Base-by-base conservation (phyloP, 2,888 invertebrate genomes). In the Sinelater perroti region DNA sequence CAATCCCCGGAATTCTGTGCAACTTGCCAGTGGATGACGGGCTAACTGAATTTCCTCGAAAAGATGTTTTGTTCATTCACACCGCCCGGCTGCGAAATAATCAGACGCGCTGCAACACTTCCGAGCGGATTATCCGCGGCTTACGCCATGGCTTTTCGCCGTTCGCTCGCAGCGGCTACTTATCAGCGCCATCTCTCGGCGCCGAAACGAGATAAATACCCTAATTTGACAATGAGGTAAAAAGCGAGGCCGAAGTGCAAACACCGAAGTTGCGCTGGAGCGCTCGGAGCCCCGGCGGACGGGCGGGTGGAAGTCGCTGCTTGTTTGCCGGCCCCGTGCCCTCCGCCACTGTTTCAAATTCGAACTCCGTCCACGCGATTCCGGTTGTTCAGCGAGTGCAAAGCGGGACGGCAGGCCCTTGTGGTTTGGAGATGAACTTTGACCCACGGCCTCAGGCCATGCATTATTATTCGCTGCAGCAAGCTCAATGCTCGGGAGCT, bases 391-490 rank as follows among this genome's bases (percentile, higher is more conserved):
- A 59, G 54, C 42, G 57, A 57, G 58, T 56, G 57, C 59, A 56
- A 62, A 60, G 56, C 57, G 64, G 64, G 67, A 68, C 68, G 67
- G 63, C 61, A 63, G 53, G 61, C 66, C 66, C 68, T 65, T 63
- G 70, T 67, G 70, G 71, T 68, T 70, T 68, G 64, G 62, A 68
- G 70, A 72, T 70, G 72, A 74, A 73, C 73, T 73, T 72, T 73
- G 72, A 72, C 73, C 73, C 72, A 70, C 70, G 63, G 65, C 69
- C 66, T 68, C 63, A 47, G 67, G 74, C 70, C 66, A 61, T 73
- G 72, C 74, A 78, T 78, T 78, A 76, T 73, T 78, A 78, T 78
- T 76, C 78, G 72, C 64, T 70, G 74, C 75, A 74, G 76, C 77
- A 73, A 72, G 67, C 70, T 68, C 72, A 72, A 73, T 75, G 75